Evolutionary conservation across 2,888 invertebrate species (phyloP), one percentile per base, ranked within the genome.

Genomic region (Idaea straminata): DNA sequence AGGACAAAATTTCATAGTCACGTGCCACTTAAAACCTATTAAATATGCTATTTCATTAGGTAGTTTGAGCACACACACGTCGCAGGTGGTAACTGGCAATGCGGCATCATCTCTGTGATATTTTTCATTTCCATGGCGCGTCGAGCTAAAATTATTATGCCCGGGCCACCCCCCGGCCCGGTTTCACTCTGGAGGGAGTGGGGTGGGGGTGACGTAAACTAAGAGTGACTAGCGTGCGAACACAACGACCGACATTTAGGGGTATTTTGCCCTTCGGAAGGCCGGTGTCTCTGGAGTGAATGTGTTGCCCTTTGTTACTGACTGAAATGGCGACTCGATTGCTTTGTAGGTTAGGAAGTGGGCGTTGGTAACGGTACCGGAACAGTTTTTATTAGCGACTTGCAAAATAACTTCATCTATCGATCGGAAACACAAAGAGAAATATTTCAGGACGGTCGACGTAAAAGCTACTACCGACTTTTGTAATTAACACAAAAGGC

Each of bases 111-210:
- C 65, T 34, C 65, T 76, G 79, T 77, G 82, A 81, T 82, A 86
- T 86, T 86, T 83, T 84, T 84, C 83, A 86, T 84, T 81, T 83
- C 80, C 82, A 83, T 74, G 77, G 78, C 78, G 77, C 79, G 79
- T 69, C 72, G 80, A 77, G 84, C 81, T 84, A 80, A 83, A 85
- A 83, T 83, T 83, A 83, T 83, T 80, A 83, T 81, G 75, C 81
- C 81, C 81, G 78, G 80, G 76, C 75, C 75, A 71, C 74, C 76
- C 74, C 74, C 71, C 69, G 35, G 35, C 35, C 25, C 64, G 66
- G 68, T 58, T 47, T 47, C 47, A 47, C 47, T 47, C 47, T 47
- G 62, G 66, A 61, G 61, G 57, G 69, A 66, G 64, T 63, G 62
- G 59, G 65, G 64, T 35, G 63, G 65, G 63, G 65, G 65, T 59